Base-by-base conservation (phyloP, 1,140 invertebrate species). In the Hyles euphorbiae region DNA sequence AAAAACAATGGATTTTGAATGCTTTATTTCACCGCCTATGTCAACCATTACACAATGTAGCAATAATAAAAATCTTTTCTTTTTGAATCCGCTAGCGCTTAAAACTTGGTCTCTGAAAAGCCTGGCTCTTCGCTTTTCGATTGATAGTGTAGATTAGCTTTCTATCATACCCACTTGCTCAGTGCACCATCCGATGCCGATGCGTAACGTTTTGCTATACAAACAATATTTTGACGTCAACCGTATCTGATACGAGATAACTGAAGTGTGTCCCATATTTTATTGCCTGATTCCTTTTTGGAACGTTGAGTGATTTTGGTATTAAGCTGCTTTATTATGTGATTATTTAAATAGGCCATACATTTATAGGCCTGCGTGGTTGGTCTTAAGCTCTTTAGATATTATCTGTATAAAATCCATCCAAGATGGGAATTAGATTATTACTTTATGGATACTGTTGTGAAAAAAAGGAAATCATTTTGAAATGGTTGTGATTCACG, bases 71-170 rank as follows among this genome's bases (percentile, higher is more conserved):
- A 22, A 22, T 22, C 22, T 22, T 22, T 22, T 0, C 22, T 33
- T 32, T 22, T 22, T 1, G 2, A 6, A 34, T 36, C 45, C 53
- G 50, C 58, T 32, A 8, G 11, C 11, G 40, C 54, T 57, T 55
- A 46, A 43, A 33, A 54, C 7, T 32, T 58, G 56, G 10, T 11
- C 55, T 46, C 33, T n/a, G n/a, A 46, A 12, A 49, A 43, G 36
- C 44, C 11, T 52, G 49, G 48, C 49, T 44, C 40, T 36, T 53
- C 49, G 46, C 44, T 56, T 40, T 40, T 22, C 58, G 67, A 65
- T 61, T 67, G 63, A 66, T 62, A 62, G 56, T 54, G 48, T 33
- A 51, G 57, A 70, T 70, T 64, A 67, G 57, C 58, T 70, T 70
- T 67, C 64, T 64, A 65, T 70, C 61, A 67, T 62, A 58, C 51